Evolutionary conservation across 2,797 vertebrate species (phyloP), one percentile per base, ranked within the genome.

Genomic region (Botia kubotai): DNA sequence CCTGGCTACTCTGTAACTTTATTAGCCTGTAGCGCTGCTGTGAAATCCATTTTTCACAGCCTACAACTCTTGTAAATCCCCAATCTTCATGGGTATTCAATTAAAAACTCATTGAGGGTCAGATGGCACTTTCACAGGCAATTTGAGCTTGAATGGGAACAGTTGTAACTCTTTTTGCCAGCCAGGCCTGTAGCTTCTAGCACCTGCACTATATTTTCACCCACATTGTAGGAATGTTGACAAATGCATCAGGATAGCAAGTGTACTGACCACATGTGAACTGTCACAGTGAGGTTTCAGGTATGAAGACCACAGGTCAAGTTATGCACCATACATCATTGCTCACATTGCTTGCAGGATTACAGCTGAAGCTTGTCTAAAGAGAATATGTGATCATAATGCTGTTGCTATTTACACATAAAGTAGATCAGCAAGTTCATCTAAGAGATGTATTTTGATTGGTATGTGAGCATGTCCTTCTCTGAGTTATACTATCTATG

Each of bases 71-170:
- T 72, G 70, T 72, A 77, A 82, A 76, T 79, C 77, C 75, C 39
- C 55, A 67, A 23, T 86, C 77, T 85, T 89, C 82, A 83, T 81
- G 83, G 79, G 86, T 89, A 90, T 90, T 90, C 86, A 92, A 90
- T 92, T 90, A 89, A 83, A 87, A 86, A 86, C 80, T 86, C 86
- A 89, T 92, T 90, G 87, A 82, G 85, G 91, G 90, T 92, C 89
- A 90, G 88, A 88, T 87, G 87, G 86, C 86, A 63, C 86, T 88
- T 89, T 80, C 73, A 81, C 13, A 58, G 23, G 33, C 60, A 70
- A 58, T 75, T 68, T 17, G 23, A 63, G 72, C 52, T 23, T 19
- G 50, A 72, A 50, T 57, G 63, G 2, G 21, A 29, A 43, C 66
- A 72, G 70, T 57, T n/a, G 50, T 52, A 82, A 73, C 71, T 70